phyloP scores from a whole-genome alignment of 1,140 invertebrate genomes.

The Zaprionus inermis region DNA sequence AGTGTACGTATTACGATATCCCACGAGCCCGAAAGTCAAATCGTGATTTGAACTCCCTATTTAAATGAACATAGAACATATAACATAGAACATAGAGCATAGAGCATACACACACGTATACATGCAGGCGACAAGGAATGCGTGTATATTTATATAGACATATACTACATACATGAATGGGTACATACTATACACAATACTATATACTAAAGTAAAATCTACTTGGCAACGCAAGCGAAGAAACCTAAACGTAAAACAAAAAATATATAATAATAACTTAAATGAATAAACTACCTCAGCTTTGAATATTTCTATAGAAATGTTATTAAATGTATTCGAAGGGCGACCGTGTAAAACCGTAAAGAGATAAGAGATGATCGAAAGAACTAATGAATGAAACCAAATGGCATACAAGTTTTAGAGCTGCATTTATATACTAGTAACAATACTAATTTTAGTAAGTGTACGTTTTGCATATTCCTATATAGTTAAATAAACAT shows the following conservation, averaged over 20 bases:
- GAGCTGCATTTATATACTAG: conserved; percentile 81
- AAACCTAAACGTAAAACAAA: conserved; percentile 36
- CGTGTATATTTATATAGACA: conserved; percentile 60
- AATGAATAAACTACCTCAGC: conserved; percentile 79
- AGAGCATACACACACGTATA: conserved; percentile 1
- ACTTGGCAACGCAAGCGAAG: neutral
- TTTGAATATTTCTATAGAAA: conserved; percentile 81
- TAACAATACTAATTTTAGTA: conserved; percentile 60
- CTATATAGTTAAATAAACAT: conserved; percentile 75
- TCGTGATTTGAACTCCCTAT: conserved; percentile 32
- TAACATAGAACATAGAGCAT: conserved; percentile 8
- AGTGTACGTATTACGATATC: neutral
- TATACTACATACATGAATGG: conserved; percentile 44
- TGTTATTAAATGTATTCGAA: conserved; percentile 77
- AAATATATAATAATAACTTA: conserved; percentile 53
- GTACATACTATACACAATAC: conserved; percentile 43
- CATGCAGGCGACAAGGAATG: conserved; percentile 22
- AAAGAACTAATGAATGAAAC: conserved; percentile 27
- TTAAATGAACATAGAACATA: conserved; percentile 6
- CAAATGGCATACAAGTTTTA: conserved; percentile 67
- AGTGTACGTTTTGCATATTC: conserved; percentile 79
- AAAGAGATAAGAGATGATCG: conserved; percentile 28
- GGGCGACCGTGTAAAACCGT: conserved; percentile 28
- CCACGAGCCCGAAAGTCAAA: conserved; percentile 21
- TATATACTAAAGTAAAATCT: conserved; percentile 7